Evolutionary conservation across 1,140 invertebrate genomes (phyloP), one percentile per base, ranked within the genome.

Genomic region (Tetraneura akinire): DNA sequence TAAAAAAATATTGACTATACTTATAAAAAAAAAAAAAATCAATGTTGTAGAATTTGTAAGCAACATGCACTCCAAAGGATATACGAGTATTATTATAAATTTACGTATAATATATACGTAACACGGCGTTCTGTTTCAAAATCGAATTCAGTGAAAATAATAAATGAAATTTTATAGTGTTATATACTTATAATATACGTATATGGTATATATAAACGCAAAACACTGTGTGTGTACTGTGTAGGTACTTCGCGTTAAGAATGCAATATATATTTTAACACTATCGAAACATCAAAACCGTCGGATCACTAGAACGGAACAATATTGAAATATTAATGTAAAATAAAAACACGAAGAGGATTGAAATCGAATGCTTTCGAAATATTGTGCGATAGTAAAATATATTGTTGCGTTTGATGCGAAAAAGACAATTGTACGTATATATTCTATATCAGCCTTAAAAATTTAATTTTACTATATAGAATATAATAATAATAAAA

Each of bases 241-340:
- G n/a, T 18, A 53, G 18, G 8, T 68, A 45, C n/a, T 68, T 13
- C 29, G 14, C 18, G 18, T 6, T 0, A 23, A 37, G 29, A 62
- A 62, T 62, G 26, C 29, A 62, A 62, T 62, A n/a, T n/a, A n/a
- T n/a, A n/a, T n/a, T n/a, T n/a, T n/a, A 62, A 62, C 60, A 64
- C 18, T 37, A 64, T 64, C n/a, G 62, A 37, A 64, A n/a, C n/a
- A 68, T 47, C n/a, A 70, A 70, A 70, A 70, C 23, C 21, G 9
- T 49, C 14, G 45, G 11, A 8, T 70, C 18, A 70, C 45, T 70
- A 45, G 16, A 10, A 70, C 3, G 45, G 45, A 70, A 70, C 45
- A 49, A 29, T n/a, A n/a, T 70, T 49, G 23, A 70, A 70, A 70
- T 26, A 49, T 49, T 49, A 49, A 23, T 45, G n/a, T 42, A n/a